phyloP scores from a whole-genome alignment of 2,113 vertebrate genomes.

The Centrocercus urophasianus region DNA sequence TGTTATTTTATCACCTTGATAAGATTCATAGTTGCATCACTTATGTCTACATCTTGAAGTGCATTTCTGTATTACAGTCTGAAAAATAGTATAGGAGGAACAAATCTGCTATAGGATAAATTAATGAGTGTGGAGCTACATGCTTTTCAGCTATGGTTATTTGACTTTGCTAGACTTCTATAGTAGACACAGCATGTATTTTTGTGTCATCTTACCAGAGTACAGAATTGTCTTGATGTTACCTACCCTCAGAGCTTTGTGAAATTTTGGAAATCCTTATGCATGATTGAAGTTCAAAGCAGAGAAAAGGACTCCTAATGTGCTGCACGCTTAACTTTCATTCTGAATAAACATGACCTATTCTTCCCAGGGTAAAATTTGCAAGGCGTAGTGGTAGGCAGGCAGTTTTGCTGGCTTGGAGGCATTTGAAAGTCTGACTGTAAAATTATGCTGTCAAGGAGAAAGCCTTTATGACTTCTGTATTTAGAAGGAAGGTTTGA shows the following conservation, averaged over 20 bases:
- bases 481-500: background rate
- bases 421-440: background rate
- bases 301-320: background rate
- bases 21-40: background rate
- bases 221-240: background rate
- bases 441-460: background rate
- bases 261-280: background rate
- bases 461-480: background rate
- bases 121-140: background rate
- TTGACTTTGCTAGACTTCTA: background rate
- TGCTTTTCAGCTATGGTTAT: background rate
- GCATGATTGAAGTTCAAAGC: background rate
- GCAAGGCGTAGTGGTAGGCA: background rate
- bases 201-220: background rate
- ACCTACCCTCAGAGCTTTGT: background rate
- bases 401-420: background rate
- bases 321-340: background rate
- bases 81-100: background rate
- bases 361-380: background rate
- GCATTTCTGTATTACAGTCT: background rate
- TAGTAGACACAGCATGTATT: background rate
- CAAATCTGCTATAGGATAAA: background rate
- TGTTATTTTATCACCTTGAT: background rate
- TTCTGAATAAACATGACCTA: background rate
- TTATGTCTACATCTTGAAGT: background rate